Conservation (phyloP, 2,113 vertebrate genomes). For the Pterocles gutturalis region DNA sequence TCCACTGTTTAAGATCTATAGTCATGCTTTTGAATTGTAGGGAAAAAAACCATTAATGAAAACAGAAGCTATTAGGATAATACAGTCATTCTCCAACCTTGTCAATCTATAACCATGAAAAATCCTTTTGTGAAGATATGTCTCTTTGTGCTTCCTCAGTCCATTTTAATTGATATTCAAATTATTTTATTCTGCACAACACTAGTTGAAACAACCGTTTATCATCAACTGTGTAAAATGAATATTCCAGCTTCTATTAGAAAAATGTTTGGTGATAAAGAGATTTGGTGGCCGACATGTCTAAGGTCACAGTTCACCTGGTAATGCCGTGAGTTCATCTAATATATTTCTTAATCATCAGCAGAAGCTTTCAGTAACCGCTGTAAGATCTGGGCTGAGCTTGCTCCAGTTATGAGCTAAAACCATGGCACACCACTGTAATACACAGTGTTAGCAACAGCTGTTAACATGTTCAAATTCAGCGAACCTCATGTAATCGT, state of each 20-base stretch:
- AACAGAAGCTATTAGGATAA: constrained; percentile 66
- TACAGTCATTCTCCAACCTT: background rate
- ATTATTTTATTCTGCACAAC: constrained; percentile 11
- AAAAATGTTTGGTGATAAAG: background rate
- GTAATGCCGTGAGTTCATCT: background rate
- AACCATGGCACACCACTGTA: background rate
- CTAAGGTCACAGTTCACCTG: background rate
- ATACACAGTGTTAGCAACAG: background rate
- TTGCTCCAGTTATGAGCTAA: background rate
- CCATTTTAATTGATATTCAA: constrained; percentile 8
- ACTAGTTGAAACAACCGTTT: background rate
- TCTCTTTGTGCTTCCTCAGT: background rate
- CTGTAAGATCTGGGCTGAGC: background rate
- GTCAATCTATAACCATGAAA: constrained; percentile 24
- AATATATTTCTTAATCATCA: background rate
- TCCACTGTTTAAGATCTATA: constrained; percentile 16
- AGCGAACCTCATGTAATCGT: background rate
- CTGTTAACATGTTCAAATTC: background rate
- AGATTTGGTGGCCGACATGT: background rate
- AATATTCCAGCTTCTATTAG: background rate
- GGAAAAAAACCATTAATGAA: constrained; percentile 65
- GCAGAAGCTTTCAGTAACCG: background rate
- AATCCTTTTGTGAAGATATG: background rate
- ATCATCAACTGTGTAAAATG: background rate
- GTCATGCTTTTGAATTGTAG: constrained; percentile 41